Base-by-base conservation (phyloP, 2,888 invertebrate species). In the Seira musarum region DNA sequence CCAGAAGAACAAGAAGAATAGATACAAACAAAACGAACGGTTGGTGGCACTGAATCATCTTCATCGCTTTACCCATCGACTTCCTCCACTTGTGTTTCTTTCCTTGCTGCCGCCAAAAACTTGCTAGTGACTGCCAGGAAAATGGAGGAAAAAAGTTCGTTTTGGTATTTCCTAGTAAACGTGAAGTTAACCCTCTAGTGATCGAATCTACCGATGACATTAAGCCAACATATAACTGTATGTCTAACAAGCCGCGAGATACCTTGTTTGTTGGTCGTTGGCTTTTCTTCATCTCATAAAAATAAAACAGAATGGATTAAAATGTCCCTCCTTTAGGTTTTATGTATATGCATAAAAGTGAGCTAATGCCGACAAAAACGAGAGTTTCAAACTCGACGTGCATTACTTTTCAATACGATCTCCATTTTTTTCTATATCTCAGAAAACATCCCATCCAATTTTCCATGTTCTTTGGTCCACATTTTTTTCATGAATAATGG, bases 401-500 rank as follows among this genome's bases (percentile, higher is more conserved):
- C n/a, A n/a, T n/a, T n/a, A n/a, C n/a, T n/a, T n/a, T n/a, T n/a
- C n/a, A n/a, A n/a, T n/a, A n/a, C n/a, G n/a, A 1, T 19, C 40
- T 6, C 1, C 46, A 3, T 40, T 40, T 61, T n/a, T 61, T 2
- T 61, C n/a, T 24, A 61, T 2, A 61, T 60, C 15, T 46, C 40
- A 46, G 46, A 22, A 71, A 17, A n/a, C 57, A 53, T 65, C 57
- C 67, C 35, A 67, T 66, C n/a, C 35, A 24, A 40, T 63, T 40
- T 22, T 63, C 19, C 75, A 46, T 75, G 60, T 19, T 60, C 68
- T 68, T 49, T 75, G 67, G 66, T 49, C 76, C 68, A 68, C 69
- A 76, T n/a, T n/a, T 76, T 69, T 69, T 60, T 63, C 46, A 69
- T 69, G 69, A 76, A 63, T 49, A 69, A 76, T 69, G 24, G 53